phyloP scores from a whole-genome alignment of 2,888 invertebrate genomes.

The Tenthredo distinguenda region DNA sequence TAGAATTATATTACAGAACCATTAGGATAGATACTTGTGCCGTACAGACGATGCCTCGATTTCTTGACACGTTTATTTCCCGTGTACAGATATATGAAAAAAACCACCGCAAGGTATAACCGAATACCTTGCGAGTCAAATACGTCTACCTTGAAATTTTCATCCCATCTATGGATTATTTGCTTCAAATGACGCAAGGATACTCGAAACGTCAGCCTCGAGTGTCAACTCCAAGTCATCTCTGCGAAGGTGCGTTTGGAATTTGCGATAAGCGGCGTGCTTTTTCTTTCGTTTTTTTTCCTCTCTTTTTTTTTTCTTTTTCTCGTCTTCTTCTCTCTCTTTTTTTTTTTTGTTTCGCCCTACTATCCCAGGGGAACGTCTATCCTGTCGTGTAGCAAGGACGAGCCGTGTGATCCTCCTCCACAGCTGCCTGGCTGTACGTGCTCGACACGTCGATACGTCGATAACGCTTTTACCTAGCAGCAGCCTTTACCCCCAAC shows the following conservation, averaged over 20 bases:
- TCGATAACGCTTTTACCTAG: conserved; percentile 39
- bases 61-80: not conserved
- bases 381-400: conserved; percentile 36
- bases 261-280: conserved; percentile 36
- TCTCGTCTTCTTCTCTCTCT: not conserved
- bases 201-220: conserved; percentile 32
- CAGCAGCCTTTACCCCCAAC: conserved; percentile 15
- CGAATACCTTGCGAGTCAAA: not conserved
- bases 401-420: conserved; percentile 43
- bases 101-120: not conserved
- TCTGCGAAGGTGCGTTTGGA: conserved; percentile 28
- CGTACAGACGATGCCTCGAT: not conserved
- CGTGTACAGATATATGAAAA: not conserved
- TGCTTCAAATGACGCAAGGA: conserved; percentile 29
- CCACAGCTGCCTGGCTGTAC: conserved; percentile 18
- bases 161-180: conserved; percentile 25
- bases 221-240: conserved; percentile 19
- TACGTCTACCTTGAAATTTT: conserved; percentile 11
- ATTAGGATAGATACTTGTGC: not conserved
- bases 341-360: not conserved
- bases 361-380: conserved; percentile 34
- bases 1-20: not conserved
- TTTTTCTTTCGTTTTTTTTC: not conserved
- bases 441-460: conserved; percentile 51
- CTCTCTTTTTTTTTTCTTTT: not conserved